Evolutionary conservation across 1,140 invertebrate species (phyloP), one percentile per base, ranked within the genome.

Genomic region (Hypothenemus hampei): DNA sequence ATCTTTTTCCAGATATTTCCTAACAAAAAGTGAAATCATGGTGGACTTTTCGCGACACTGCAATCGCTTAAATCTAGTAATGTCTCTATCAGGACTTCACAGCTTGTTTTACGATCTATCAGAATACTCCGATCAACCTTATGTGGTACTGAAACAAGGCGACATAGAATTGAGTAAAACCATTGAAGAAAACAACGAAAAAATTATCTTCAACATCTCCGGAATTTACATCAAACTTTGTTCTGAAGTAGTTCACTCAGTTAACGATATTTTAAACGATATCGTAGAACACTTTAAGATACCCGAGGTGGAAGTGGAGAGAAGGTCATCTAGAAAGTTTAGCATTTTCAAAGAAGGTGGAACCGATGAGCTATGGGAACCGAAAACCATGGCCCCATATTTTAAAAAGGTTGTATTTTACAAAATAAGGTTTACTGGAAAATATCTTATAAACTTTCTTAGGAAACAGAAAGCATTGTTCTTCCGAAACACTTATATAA

Each of bases 141-240:
- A 78, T 48, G 64, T 76, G 7, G 75, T 79, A 2, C 66, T 92
- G 18, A 78, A 81, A 62, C 84, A 86, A 0, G 87, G 84, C 68
- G 85, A 88, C 61, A 68, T 87, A 11, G 86, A 88, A 68, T 79
- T 87, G 60, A 80, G 78, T 5, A 80, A 77, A 60, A 78, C 74
- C 39, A 78, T 81, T 52, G 75, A 75, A 1, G 83, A 86, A 58
- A 80, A 82, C 63, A 79, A 81, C 35, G 71, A 83, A 23, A 80
- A 80, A 63, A 74, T 85, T 16, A 74, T 74, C 11, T 62, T 79
- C 51, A 75, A 76, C 7, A 72, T 86, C 3, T 86, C 84, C 46
- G 72, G 82, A 6, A 72, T 92, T 13, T 80, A 87, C 65, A 59
- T 91, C 8, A 82, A 87, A 65, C 65, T 91, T 1, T 87, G 85